phyloP scores from a whole-genome alignment of 2,888 invertebrate genomes.

The Zele albiditarsus region DNA sequence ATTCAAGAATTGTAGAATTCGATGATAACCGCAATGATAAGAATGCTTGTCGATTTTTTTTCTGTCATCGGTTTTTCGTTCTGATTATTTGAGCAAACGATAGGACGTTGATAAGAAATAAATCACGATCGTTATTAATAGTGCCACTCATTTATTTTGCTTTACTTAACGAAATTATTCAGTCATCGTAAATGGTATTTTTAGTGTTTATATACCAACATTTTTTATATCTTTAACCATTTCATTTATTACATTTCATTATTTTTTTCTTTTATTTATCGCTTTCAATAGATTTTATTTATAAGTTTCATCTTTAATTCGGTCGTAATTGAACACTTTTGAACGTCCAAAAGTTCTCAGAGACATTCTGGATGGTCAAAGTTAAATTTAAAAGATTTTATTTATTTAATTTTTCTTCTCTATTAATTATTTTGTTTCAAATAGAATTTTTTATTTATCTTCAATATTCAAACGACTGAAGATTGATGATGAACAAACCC shows the following conservation, averaged over 20 bases:
- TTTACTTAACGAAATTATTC: neutral
- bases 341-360: conserved; percentile 22
- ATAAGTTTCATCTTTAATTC: conserved; percentile 41
- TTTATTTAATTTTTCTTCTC: neutral
- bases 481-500: neutral
- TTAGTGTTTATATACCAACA: too few relatives aligned
- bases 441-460: neutral
- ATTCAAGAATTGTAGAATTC: conserved; percentile 24
- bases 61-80: conserved; percentile 11
- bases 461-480: neutral
- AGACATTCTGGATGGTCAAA: conserved; percentile 6
- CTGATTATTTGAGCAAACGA: conserved; percentile 60
- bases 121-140: conserved; percentile 46
- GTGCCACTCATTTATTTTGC: conserved; percentile 1
- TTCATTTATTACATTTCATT: neutral
- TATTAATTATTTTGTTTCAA: neutral
- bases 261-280: neutral
- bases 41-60: conserved; percentile 30
- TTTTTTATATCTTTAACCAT: neutral
- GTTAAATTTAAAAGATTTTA: neutral
- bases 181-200: neutral
- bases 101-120: conserved; percentile 60
- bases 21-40: conserved; percentile 40
- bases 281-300: conserved; percentile 10
- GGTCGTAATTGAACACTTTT: conserved; percentile 40